Evolutionary conservation across 2,113 vertebrate species (phyloP).

Genomic region (Cyphomyrus plagiostoma): DNA sequence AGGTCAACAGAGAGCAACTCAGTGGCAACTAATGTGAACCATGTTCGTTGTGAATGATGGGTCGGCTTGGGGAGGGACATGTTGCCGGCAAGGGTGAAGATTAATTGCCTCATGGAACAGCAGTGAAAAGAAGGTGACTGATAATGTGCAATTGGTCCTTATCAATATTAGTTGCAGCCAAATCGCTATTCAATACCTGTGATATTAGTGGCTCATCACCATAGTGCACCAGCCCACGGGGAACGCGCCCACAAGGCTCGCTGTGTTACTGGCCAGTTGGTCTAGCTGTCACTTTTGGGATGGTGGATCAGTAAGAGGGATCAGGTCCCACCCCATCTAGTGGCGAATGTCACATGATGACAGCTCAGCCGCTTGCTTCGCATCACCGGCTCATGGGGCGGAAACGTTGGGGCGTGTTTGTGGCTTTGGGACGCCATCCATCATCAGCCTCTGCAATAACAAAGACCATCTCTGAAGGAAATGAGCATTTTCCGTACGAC

Average conservation of each 20-base stretch:
- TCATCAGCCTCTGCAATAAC: slow-evolving; percentile 33
- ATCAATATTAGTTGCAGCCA: slow-evolving; percentile 29
- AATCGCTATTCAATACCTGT: slow-evolving; percentile 28
- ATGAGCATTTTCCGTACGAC: neutral
- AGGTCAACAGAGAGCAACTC: neutral
- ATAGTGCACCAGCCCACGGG: neutral
- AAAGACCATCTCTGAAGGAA: slow-evolving; percentile 18
- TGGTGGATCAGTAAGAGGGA: slow-evolving; percentile 24
- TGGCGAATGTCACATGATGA: slow-evolving; percentile 27
- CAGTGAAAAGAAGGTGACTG: neutral
- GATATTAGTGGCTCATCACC: neutral
- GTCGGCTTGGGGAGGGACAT: neutral
- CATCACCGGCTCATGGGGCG: neutral
- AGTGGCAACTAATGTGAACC: neutral
- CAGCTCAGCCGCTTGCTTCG: neutral
- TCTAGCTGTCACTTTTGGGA: neutral
- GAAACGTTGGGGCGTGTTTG: slow-evolving; percentile 24
- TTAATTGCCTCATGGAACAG: neutral
- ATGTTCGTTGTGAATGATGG: slow-evolving; percentile 11
- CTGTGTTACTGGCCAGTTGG: neutral
- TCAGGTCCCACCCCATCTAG: slow-evolving; percentile 11
- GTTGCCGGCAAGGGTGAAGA: neutral
- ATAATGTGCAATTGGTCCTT: neutral
- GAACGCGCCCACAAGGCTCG: neutral
- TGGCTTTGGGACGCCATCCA: slow-evolving; percentile 33